A percentile compares a stretch with the other conserved stretches of the same genome.
Conservation (phyloP, 2,888 invertebrate genomes). For the Byasa hedistus region DNA sequence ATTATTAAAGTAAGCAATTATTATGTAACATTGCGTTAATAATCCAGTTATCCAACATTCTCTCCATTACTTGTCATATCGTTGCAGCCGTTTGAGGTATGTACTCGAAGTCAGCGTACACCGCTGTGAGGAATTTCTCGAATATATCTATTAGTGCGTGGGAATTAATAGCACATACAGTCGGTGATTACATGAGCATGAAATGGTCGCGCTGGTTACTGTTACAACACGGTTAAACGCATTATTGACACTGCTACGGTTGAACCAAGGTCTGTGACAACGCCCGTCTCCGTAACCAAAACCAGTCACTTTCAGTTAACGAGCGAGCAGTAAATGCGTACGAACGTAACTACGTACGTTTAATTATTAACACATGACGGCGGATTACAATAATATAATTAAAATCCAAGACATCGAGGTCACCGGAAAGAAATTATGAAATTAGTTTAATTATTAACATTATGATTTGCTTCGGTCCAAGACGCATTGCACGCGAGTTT, state of each 20-base stretch:
- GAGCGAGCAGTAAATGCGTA: conserved; percentile 41
- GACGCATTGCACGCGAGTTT: neutral
- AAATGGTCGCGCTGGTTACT: conserved; percentile 26
- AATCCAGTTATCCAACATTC: conserved; percentile 18
- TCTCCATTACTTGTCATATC: conserved; percentile 13
- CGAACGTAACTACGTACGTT: conserved; percentile 1
- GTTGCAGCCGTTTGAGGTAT: conserved; percentile 17
- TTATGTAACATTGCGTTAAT: conserved; percentile 16
- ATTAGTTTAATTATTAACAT: conserved; percentile 8
- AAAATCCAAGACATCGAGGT: conserved; percentile 9
- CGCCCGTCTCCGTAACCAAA: conserved; percentile 39
- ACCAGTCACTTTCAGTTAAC: conserved; percentile 54
- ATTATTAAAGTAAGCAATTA: conserved; percentile 8
- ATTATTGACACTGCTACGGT: conserved; percentile 50
- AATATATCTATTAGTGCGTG: conserved; percentile 27
- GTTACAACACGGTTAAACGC: conserved; percentile 45
- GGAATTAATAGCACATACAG: conserved; percentile 20
- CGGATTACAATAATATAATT: conserved; percentile 28
- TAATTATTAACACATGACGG: conserved; percentile 25
- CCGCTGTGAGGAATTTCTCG: conserved; percentile 15
- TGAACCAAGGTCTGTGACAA: conserved; percentile 53
- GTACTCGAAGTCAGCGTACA: neutral
- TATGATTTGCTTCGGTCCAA: conserved; percentile 2
- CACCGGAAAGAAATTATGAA: conserved; percentile 21
- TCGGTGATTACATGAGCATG: conserved; percentile 11